These are phyloP conservation scores for Tiliqua scincoides DNA, from an alignment of 2,113 vertebrate species.

Conservation along the genomic window DNA sequence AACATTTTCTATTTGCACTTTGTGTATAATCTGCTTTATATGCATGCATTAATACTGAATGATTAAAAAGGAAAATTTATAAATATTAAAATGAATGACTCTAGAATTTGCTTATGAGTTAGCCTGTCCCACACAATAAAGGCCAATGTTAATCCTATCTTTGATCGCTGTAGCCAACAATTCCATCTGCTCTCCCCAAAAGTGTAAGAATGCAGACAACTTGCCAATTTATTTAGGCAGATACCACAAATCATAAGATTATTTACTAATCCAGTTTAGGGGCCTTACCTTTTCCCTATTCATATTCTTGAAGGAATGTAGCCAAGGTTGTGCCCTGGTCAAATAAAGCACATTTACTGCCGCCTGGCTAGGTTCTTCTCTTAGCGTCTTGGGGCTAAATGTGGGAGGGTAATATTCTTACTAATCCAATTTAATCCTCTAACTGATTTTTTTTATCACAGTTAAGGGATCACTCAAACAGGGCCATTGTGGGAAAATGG, in stretches of 20 bases:
- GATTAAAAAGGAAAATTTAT: neutral
- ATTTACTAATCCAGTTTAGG: slow-evolving; percentile 85
- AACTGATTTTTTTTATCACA: slow-evolving; percentile 72
- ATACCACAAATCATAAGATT: slow-evolving; percentile 83
- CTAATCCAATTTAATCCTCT: slow-evolving; percentile 85
- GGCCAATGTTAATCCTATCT: slow-evolving; percentile 60
- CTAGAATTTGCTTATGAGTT: slow-evolving; percentile 48
- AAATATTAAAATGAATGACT: slow-evolving; percentile 26
- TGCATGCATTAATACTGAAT: neutral
- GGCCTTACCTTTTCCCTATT: slow-evolving; percentile 82
- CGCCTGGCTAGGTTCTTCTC: slow-evolving; percentile 81
- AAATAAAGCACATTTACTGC: slow-evolving; percentile 86
- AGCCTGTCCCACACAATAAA: slow-evolving; percentile 39
- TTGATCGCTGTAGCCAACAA: slow-evolving; percentile 72
- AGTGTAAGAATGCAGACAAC: slow-evolving; percentile 73
- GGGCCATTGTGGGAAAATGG: slow-evolving; percentile 82
- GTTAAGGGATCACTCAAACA: slow-evolving; percentile 77
- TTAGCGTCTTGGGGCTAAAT: slow-evolving; percentile 75
- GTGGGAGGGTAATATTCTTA: slow-evolving; percentile 78
- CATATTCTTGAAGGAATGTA: slow-evolving; percentile 83
- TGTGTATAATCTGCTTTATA: no score
- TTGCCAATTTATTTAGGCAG: slow-evolving; percentile 75
- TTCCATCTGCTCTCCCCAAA: slow-evolving; percentile 60
- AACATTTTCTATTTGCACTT: neutral
- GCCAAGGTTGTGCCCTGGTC: slow-evolving; percentile 79